Percentiles rank a stretch among this genome's conserved stretches.
These are phyloP conservation scores for Lasius fuliginosus DNA, from an alignment of 2,888 invertebrate species.

Conservation along the genomic window DNA sequence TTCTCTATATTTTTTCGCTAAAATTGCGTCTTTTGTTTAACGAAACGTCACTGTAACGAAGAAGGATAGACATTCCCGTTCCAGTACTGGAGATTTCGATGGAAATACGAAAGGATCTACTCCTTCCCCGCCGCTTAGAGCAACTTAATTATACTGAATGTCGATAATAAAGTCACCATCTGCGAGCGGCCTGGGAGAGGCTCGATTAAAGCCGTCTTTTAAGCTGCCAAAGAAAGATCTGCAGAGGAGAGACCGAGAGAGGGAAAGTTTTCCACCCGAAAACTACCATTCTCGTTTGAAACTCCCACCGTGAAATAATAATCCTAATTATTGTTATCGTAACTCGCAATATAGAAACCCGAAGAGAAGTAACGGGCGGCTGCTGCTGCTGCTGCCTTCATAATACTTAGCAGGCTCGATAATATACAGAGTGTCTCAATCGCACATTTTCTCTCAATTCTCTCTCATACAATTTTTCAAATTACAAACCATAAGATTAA, in stretches of 20 bases:
- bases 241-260: not conserved
- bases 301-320: conserved; percentile 58
- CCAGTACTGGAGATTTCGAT: conserved; percentile 42
- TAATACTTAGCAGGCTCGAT: not conserved
- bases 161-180: conserved; percentile 81
- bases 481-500: not conserved
- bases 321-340: conserved; percentile 55
- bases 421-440: conserved; percentile 23
- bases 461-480: not conserved
- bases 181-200: conserved; percentile 71
- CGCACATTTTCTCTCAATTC: not conserved
- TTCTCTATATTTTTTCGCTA: not conserved
- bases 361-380: conserved; percentile 37
- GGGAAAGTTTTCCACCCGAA: conserved; percentile 32
- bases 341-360: conserved; percentile 44
- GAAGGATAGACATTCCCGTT: conserved; percentile 34
- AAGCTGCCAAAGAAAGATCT: conserved; percentile 56
- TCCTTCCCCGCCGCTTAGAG: conserved; percentile 54
- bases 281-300: conserved; percentile 53
- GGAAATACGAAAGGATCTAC: conserved; percentile 5
- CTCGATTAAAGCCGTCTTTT: conserved; percentile 79
- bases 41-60: not conserved
- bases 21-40: not conserved
- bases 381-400: conserved; percentile 38
- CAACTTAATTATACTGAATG: conserved; percentile 78